phyloP scores from a whole-genome alignment of 2,888 invertebrate genomes.

The Creontiades dilutus region DNA sequence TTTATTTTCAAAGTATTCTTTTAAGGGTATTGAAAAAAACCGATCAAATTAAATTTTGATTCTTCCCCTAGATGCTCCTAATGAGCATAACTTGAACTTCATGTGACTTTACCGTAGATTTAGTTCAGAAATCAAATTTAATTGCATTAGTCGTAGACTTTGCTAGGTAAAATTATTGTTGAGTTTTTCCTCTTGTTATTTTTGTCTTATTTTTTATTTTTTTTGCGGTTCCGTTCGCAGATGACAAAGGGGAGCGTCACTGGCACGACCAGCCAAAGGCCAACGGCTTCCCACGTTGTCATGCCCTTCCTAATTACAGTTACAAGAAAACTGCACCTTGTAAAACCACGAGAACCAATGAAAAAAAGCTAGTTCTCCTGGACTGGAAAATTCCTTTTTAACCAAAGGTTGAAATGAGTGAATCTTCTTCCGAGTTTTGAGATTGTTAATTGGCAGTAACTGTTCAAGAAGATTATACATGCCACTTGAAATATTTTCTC shows the following conservation, averaged over 20 bases:
- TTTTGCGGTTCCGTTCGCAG: slow-evolving; percentile 76
- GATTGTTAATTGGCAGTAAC: slow-evolving; percentile 45
- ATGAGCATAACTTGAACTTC: too few species aligned
- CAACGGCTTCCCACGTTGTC: slow-evolving; percentile 73
- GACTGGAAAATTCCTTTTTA: slow-evolving; percentile 47
- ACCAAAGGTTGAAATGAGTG: slow-evolving; percentile 45
- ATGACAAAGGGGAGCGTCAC: slow-evolving; percentile 74
- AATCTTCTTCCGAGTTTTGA: not conserved
- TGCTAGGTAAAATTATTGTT: slow-evolving; percentile 11
- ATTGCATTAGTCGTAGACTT: not conserved
- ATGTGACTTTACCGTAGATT: not conserved
- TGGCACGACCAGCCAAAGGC: slow-evolving; percentile 73
- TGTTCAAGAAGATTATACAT: slow-evolving; percentile 49
- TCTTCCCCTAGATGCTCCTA: too few species aligned
- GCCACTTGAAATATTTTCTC: slow-evolving; percentile 3
- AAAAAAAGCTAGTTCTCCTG: slow-evolving; percentile 58
- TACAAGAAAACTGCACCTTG: slow-evolving; percentile 67
- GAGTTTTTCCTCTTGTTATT: not conserved
- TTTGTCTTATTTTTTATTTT: slow-evolving; percentile 72
- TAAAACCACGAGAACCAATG: slow-evolving; percentile 63
- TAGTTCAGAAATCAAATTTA: slow-evolving; percentile 39
- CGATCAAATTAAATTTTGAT: too few species aligned
- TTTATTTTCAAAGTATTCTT: too few species aligned
- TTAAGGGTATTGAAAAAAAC: too few species aligned
- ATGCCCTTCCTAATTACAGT: slow-evolving; percentile 73